Percentiles rank a stretch among this genome's conserved stretches.
These are phyloP conservation scores for Rutilus rutilus DNA, from an alignment of 2,113 vertebrate species.

Conservation along the genomic window DNA sequence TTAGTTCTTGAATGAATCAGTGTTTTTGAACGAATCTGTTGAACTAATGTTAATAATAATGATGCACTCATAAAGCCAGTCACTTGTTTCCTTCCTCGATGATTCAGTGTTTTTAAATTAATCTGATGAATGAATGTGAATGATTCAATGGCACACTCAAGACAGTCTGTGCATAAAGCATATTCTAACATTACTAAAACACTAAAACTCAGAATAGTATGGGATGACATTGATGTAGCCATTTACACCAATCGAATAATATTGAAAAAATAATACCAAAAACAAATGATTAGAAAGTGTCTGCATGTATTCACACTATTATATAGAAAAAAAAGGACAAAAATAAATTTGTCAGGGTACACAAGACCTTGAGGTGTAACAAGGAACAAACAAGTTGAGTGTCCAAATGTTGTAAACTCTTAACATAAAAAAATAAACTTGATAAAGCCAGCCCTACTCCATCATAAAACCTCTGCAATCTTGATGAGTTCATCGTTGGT, in stretches of 20 bases:
- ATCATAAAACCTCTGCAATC: background rate
- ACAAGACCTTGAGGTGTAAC: background rate
- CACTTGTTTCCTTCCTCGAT: background rate
- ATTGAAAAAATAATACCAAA: no score
- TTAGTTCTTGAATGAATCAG: background rate
- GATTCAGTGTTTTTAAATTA: background rate
- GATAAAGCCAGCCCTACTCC: background rate
- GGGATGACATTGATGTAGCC: background rate
- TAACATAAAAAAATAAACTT: background rate
- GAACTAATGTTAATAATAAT: background rate
- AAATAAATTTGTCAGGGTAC: background rate
- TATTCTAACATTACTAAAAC: background rate
- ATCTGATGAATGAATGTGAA: background rate
- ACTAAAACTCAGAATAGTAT: background rate
- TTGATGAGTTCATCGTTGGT: background rate
- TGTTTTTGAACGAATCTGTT: background rate
- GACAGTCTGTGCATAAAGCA: background rate
- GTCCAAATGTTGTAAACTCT: background rate
- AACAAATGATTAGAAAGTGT: no score
- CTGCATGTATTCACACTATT: no score
- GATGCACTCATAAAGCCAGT: background rate
- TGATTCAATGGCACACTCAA: background rate
- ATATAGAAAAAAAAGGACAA: background rate
- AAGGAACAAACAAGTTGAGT: background rate
- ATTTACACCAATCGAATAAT: no score